Base-by-base conservation (phyloP, 2,888 invertebrate species). In the Eupithecia subfuscata region DNA sequence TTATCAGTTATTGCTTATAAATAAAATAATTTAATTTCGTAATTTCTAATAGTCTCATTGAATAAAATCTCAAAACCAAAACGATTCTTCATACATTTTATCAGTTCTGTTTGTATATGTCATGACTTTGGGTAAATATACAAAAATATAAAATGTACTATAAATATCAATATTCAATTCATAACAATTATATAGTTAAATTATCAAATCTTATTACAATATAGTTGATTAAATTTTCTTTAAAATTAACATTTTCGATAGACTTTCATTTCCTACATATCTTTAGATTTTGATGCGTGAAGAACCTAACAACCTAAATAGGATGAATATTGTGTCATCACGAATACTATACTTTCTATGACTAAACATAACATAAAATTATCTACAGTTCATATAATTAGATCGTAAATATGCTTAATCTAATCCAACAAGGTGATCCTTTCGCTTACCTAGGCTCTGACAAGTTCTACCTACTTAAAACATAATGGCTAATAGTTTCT, bases 11-110 rank as follows among this genome's bases (percentile, higher is more conserved):
- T 87, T 86, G 86, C 89, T 90, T 91, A 90, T 81, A 87, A 87
- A 80, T 79, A 90, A 90, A 92, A 93, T 93, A 93, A 93, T 93
- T 94, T 93, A 92, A 87, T 89, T 92, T 86, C 82, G 84, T 91
- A 90, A 89, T 91, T 91, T 85, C 91, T 92, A 93, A 89, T 89
- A 92, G 91, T 91, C 91, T 92, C 89, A 84, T 89, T 89, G 80
- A 87, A 89, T 89, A 90, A 90, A 91, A 91, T 92, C 89, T 93
- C 89, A 87, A 89, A 90, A 88, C 86, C 86, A 85, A 89, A 90
- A 91, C 87, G 87, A 86, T 86, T 83, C 84, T 84, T 45, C 25
- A 68, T 40, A 68, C 22, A 43, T 84, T 68, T 77, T 87, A 91
- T 91, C 90, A 90, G 90, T 91, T 90, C 90, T 89, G 86, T 86